Evolutionary conservation across 2,888 invertebrate genomes (phyloP).

Genomic region (Cosmia trapezina): DNA sequence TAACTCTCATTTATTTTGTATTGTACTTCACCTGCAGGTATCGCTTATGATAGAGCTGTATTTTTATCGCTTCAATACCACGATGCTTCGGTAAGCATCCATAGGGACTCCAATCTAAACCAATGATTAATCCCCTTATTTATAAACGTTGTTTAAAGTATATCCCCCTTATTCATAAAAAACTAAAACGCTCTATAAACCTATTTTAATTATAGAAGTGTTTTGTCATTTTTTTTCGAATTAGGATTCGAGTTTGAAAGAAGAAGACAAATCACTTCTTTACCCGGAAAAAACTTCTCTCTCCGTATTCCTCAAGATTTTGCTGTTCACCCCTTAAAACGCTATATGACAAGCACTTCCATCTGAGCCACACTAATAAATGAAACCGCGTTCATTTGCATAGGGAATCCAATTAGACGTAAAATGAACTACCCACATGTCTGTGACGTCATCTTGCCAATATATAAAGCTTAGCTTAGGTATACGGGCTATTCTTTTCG

Average conservation of each 20-base stretch:
- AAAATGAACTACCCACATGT: slow-evolving; percentile 23
- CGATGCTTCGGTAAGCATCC: not conserved
- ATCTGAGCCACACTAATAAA: slow-evolving; percentile 43
- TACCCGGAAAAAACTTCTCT: no score
- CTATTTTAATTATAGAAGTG: no score
- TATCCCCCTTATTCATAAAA: no score
- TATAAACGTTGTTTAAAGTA: no score
- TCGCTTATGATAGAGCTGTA: slow-evolving; percentile 8
- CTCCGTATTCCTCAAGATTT: slow-evolving; percentile 14
- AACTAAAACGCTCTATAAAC: no score
- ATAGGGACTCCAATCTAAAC: not conserved
- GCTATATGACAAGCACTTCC: slow-evolving; percentile 24
- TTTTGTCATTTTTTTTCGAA: no score
- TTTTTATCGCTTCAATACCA: not conserved
- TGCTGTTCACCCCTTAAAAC: slow-evolving; percentile 8
- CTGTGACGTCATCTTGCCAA: slow-evolving; percentile 33
- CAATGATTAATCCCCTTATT: not conserved
- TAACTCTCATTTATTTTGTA: slow-evolving; percentile 24
- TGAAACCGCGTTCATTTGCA: slow-evolving; percentile 51
- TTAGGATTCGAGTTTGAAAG: no score
- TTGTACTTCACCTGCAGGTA: slow-evolving; percentile 14
- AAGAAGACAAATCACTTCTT: no score
- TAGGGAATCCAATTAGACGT: slow-evolving; percentile 59
- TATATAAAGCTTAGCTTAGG: slow-evolving; percentile 5
- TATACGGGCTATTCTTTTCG: not conserved